Evolutionary conservation across 2,888 invertebrate genomes (phyloP), one percentile per base, ranked within the genome.

Genomic region (Luperina testacea): DNA sequence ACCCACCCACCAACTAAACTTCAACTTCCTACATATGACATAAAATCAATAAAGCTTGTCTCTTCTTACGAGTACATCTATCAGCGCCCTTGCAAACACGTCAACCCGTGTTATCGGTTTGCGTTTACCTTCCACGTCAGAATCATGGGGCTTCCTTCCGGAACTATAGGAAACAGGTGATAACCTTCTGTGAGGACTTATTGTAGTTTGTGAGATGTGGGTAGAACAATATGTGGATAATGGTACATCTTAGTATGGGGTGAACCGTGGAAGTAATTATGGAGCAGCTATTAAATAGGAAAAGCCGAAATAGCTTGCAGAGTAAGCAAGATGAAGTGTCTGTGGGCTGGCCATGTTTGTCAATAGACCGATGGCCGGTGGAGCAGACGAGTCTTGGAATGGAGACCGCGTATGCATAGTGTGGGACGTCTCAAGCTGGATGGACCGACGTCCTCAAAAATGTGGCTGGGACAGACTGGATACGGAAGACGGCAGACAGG

Each of bases 131-230:
- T 75, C 64, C 63, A 59, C 17, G 73, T 64, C 48, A 69, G 53
- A 87, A 20, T 64, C 63, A 65, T 59, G 61, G 57, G 77, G 75
- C 77, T 89, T 89, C 80, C 80, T 87, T 85, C 89, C 87, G 78
- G 71, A 65, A 48, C 45, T 38, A 48, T 63, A 74, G 84, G 80
- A 87, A 87, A 68, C 68, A 75, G 71, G 42, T 76, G 67, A 75
- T 84, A 27, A 74, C 57, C 65, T 87, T 87, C 48, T 61, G 4
- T 15, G 53, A 53, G 57, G 63, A 76, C 64, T 76, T 67, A 75
- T 78, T 78, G 64, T 77, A 4, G 73, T 75, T 53, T 11, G 6
- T 72, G 9, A 5, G 0, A 48, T 71, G 69, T 67, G 65, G 70
- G 83, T 63, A 42, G 64, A 67, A 67, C 84, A 61, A n/a, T 79